These are phyloP conservation scores for Cinara cedri DNA, from an alignment of 2,888 invertebrate species.

Conservation along the genomic window DNA sequence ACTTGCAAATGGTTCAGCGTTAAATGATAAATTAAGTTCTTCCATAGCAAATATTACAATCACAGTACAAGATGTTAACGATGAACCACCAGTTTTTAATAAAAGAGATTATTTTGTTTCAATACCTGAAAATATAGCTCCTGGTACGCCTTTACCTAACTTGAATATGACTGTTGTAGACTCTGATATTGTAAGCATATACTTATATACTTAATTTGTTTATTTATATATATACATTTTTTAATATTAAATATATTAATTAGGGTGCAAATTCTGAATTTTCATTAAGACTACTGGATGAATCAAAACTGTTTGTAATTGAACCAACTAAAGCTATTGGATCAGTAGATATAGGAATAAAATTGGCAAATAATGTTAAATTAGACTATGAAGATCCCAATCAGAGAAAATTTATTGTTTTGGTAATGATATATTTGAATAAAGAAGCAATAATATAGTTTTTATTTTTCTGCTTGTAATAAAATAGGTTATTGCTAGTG, in stretches of 20 bases:
- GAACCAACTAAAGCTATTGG: constrained; percentile 82
- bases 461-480: constrained; percentile 28
- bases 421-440: constrained; percentile 65
- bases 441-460: constrained; percentile 18
- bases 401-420: constrained; percentile 85
- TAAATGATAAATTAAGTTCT: constrained; percentile 73
- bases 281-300: constrained; percentile 78
- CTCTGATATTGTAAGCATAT: constrained; percentile 79
- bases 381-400: constrained; percentile 91
- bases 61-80: constrained; percentile 87
- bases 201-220: constrained; percentile 24
- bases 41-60: constrained; percentile 78
- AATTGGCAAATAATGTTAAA: constrained; percentile 75
- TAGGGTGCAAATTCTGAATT: constrained; percentile 86
- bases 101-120: constrained; percentile 79
- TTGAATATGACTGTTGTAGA: constrained; percentile 86
- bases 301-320: constrained; percentile 81
- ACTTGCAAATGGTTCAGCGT: constrained; percentile 74
- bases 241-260: constrained; percentile 58
- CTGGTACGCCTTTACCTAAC: constrained; percentile 80
- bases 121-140: constrained; percentile 81
- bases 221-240: neutral
- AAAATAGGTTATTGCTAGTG: constrained; percentile 78
- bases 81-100: constrained; percentile 85
- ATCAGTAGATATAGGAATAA: constrained; percentile 80